phyloP scores from a whole-genome alignment of 35 echinoderm and acorn worm species.

The Diadema setosum region DNA sequence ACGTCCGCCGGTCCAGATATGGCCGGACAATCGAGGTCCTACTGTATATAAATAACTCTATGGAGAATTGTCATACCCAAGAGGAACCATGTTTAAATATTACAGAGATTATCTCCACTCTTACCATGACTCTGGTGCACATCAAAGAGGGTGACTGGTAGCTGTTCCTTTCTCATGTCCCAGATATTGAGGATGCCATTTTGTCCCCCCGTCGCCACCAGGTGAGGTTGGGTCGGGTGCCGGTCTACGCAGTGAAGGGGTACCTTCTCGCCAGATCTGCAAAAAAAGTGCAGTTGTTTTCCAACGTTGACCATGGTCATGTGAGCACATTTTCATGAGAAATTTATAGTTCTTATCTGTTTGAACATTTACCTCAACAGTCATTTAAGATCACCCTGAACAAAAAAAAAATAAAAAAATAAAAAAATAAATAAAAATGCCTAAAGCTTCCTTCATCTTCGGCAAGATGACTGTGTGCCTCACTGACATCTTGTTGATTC shows the following conservation, averaged over 20 bases:
- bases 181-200: slow-evolving; percentile 84
- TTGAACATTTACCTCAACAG: too few species aligned
- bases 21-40: too few species aligned
- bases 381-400: too few species aligned
- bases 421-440: too few species aligned
- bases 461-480: too few species aligned
- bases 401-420: too few species aligned
- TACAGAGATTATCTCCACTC: neutral
- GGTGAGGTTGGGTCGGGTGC: slow-evolving; percentile 93
- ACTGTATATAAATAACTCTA: neutral
- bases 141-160: slow-evolving; percentile 91
- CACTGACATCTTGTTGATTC: too few species aligned
- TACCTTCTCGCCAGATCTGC: slow-evolving; percentile 87
- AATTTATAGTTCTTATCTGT: too few species aligned
- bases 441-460: too few species aligned
- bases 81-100: neutral
- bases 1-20: neutral
- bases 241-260: slow-evolving; percentile 88
- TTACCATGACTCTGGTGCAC: slow-evolving; percentile 78
- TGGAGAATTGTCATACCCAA: neutral
- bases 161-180: slow-evolving; percentile 85
- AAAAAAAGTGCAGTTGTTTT: too few species aligned
- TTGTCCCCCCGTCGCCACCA: slow-evolving; percentile 87
- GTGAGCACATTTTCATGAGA: too few species aligned
- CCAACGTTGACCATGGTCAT: too few species aligned